phyloP scores from a whole-genome alignment of 2,113 vertebrate genomes.

The Acrocephalus arundinaceus region DNA sequence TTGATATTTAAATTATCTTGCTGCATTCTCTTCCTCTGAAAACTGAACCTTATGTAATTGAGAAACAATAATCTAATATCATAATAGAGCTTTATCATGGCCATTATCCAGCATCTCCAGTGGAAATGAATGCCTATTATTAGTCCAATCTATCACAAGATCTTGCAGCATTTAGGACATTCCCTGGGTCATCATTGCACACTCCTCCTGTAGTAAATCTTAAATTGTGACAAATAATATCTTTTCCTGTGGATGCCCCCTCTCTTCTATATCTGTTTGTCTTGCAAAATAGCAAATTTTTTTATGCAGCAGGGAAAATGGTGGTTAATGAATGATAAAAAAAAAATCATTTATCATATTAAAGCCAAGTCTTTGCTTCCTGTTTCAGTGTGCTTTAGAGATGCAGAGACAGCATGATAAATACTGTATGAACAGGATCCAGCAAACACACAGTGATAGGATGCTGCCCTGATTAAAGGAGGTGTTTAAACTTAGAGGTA shows the following conservation, averaged over 20 bases:
- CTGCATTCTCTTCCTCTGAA: not conserved
- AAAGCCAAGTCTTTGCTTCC: constrained; percentile 10
- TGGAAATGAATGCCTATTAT: constrained; percentile 9
- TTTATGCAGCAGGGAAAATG: not conserved
- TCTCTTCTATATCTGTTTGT: not conserved
- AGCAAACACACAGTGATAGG: not conserved
- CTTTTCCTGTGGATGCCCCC: not conserved
- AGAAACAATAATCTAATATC: constrained; percentile 16
- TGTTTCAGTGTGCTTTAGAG: not conserved
- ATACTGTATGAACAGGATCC: constrained; percentile 15
- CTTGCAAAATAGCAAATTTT: not conserved
- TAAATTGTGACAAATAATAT: not conserved
- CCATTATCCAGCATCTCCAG: not conserved
- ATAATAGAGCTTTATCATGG: not conserved
- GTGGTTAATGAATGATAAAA: constrained; percentile 7
- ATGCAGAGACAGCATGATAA: constrained; percentile 17
- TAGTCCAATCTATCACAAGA: constrained; percentile 5
- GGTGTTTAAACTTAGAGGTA: not conserved
- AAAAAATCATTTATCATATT: not conserved
- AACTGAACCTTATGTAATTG: not conserved
- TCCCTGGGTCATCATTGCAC: not conserved
- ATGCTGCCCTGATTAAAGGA: not conserved
- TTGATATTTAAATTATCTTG: constrained; percentile 18
- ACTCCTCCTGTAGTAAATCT: not conserved
- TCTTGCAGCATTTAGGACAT: not conserved